Base-by-base conservation (phyloP, 2,888 invertebrate species). In the Tachystola acroxantha region DNA sequence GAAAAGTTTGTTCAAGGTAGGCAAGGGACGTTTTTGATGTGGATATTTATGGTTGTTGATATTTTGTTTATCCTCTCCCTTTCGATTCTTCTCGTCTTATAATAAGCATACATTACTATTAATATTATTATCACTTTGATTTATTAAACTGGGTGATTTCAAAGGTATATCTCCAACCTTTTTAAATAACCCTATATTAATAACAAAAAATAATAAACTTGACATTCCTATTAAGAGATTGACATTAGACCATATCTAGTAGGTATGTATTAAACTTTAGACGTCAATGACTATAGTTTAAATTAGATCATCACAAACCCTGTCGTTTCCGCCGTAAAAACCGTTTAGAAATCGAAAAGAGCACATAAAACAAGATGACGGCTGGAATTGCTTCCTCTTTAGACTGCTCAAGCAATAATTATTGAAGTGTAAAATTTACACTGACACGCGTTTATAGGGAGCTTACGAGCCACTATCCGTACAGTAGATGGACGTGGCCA, bases 401-500 rank as follows among this genome's bases (percentile, higher is more conserved):
- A 61, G 54, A 63, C 58, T 57, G 52, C 55, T 53, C 62, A 50
- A 57, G 57, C 53, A 58, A 65, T 77, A 77, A 78, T 80, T 74
- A 80, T 67, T 62, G 64, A 68, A 57, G 67, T 71, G 69, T 76
- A 70, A 78, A 78, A 76, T 77, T 70, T 72, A 73, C 68, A 67
- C 68, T 66, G 75, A 76, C 76, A 74, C 46, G 58, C 65, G 60
- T 70, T 71, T 72, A 70, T 64, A 52, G 61, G 49, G 37, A 38
- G 19, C 36, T 33, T 35, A 31, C 37, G 61, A 49, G 38, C 37
- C 25, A 36, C 34, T 37, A 33, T 39, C 40, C 37, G 39, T 36
- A 40, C 40, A 38, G 49, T 54, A 53, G 56, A 50, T 48, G 52
- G 47, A 50, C 37, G 45, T 47, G 32, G 55, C 59, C 48, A 67